Conservation (phyloP, 1,140 invertebrate genomes). For the Calosoma granatense region DNA sequence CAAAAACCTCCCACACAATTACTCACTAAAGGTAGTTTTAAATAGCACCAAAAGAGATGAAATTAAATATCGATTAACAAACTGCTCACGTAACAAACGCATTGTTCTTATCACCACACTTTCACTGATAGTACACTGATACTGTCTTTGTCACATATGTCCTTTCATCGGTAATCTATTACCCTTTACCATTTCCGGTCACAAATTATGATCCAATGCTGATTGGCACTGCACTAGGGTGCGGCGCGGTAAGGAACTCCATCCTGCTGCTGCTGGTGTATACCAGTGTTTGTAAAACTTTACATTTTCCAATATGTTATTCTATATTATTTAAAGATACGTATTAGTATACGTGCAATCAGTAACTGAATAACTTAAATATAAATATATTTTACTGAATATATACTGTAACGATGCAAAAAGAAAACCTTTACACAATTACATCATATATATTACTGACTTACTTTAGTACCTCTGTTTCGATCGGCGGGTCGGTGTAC, state of each 20-base stretch:
- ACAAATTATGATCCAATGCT: constrained; percentile 2
- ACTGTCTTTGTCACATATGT: neutral
- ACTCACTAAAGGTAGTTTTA: constrained; percentile 1
- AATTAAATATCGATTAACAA: neutral
- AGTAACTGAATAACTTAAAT: too few relatives aligned
- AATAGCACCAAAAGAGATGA: constrained; percentile 2
- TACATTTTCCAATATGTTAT: neutral
- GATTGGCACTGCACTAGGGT: constrained; percentile 8
- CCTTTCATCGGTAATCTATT: neutral
- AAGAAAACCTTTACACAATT: too few relatives aligned
- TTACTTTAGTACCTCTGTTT: neutral
- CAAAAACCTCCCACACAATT: neutral
- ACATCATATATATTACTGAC: too few relatives aligned
- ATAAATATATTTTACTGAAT: neutral
- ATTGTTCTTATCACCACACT: neutral
- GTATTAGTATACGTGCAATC: too few relatives aligned
- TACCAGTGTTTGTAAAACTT: neutral
- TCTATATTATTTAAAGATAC: neutral
- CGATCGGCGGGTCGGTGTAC: neutral
- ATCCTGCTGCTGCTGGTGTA: neutral
- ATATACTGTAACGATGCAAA: too few relatives aligned
- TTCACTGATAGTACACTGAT: neutral
- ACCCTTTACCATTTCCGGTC: constrained; percentile 7
- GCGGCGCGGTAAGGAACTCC: constrained; percentile 5
- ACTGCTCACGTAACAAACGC: neutral